A percentile compares a stretch with the other conserved stretches of the same genome.
These are phyloP conservation scores for Lamellibrachia columna DNA, from an alignment of 2,888 invertebrate species.

Conservation along the genomic window DNA sequence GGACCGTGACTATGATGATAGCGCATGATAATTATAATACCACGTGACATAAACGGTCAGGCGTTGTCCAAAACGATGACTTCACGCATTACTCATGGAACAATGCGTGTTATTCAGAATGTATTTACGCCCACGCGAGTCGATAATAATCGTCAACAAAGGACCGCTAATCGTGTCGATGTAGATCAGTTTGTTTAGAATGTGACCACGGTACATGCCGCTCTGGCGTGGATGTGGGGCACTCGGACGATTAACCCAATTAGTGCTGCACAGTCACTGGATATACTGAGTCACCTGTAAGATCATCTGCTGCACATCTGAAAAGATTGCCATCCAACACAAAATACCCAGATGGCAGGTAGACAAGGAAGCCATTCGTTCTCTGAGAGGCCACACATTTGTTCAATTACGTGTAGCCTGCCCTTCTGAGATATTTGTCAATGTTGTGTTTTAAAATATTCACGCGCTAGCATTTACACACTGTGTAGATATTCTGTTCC, in stretches of 20 bases:
- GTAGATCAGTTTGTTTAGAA: not conserved
- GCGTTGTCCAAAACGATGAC: not conserved
- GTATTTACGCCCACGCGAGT: not conserved
- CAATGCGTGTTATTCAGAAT: not conserved
- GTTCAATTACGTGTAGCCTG: no score
- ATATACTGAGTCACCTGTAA: not conserved
- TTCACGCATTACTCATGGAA: not conserved
- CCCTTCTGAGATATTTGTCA: no score
- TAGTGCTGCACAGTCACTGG: not conserved
- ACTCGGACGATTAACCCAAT: not conserved
- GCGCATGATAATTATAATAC: not conserved
- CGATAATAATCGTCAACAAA: not conserved
- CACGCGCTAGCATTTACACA: no score
- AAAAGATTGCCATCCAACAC: no score
- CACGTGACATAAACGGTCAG: not conserved
- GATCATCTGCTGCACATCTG: not conserved
- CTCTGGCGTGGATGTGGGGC: not conserved
- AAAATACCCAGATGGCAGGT: no score
- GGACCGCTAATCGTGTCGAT: not conserved
- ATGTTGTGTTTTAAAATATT: no score
- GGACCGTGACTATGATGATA: not conserved
- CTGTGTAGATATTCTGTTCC: no score
- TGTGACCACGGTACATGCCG: not conserved
- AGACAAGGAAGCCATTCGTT: no score
- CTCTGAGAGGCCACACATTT: no score